These are phyloP conservation scores for Turdus rufiventris DNA, from an alignment of 2,113 vertebrate genomes.

Conservation along the genomic window DNA sequence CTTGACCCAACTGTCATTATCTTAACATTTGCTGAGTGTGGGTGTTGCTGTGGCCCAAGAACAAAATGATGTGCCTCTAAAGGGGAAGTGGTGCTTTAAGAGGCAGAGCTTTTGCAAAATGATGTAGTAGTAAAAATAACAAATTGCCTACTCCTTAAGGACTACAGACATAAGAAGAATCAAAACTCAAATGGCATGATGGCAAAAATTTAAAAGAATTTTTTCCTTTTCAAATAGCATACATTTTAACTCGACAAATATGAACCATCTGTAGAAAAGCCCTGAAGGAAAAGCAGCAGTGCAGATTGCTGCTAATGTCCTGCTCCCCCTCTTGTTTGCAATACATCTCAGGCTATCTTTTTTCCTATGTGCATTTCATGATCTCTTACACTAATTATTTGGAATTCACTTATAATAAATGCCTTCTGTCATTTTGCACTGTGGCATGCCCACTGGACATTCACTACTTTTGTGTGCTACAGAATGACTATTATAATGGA, in stretches of 20 bases:
- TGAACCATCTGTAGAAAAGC: constrained; percentile 75
- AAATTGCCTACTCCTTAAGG: background rate
- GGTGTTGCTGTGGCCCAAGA: background rate
- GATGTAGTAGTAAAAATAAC: background rate
- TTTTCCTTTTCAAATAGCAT: constrained; percentile 76
- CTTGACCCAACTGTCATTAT: background rate
- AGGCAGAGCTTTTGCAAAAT: background rate
- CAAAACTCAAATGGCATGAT: constrained; percentile 56
- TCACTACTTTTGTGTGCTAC: constrained; percentile 51
- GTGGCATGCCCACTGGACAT: constrained; percentile 25
- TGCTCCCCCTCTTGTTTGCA: constrained; percentile 59
- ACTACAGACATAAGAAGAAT: background rate
- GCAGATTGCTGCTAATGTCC: constrained; percentile 67
- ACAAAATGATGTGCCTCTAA: background rate
- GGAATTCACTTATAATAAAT: constrained; percentile 79
- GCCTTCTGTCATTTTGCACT: constrained; percentile 71
- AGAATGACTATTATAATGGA: constrained; percentile 56
- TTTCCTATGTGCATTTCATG: constrained; percentile 58
- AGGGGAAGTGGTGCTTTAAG: background rate
- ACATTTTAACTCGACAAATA: constrained; percentile 74
- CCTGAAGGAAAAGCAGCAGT: constrained; percentile 64
- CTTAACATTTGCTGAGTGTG: background rate
- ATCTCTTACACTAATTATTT: constrained; percentile 78
- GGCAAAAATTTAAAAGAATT: constrained; percentile 71
- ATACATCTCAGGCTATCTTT: background rate